phyloP scores from a whole-genome alignment of 2,113 vertebrate species.

The Labeo rohita region DNA sequence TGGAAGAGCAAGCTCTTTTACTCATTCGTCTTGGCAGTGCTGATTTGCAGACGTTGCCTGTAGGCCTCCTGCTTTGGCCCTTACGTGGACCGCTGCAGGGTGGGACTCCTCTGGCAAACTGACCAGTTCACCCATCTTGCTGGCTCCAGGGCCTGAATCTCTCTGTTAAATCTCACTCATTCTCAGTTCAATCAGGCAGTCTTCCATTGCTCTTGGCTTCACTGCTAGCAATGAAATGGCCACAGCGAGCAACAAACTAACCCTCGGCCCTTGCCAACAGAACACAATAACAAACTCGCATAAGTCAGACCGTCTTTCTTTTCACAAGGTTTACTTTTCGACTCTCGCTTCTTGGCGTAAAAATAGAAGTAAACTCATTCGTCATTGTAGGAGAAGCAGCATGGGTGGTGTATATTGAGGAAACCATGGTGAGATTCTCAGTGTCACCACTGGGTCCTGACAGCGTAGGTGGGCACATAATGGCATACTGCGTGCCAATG shows the following conservation, averaged over 20 bases:
- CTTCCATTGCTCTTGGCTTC: conserved; percentile 50
- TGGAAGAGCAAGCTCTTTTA: background rate
- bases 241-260: conserved; percentile 54
- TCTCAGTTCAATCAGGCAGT: conserved; percentile 42
- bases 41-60: conserved; percentile 64
- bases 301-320: conserved; percentile 44
- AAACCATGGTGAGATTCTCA: conserved; percentile 24
- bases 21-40: conserved; percentile 64
- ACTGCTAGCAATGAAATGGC: conserved; percentile 58
- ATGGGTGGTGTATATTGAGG: conserved; percentile 33
- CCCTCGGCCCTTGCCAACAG: conserved; percentile 48
- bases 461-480: conserved; percentile 20
- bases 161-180: conserved; percentile 42
- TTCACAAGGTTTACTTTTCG: conserved; percentile 23
- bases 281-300: conserved; percentile 45
- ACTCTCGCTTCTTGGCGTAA: conserved; percentile 40
- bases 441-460: conserved; percentile 33
- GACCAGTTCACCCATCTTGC: conserved; percentile 65
- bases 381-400: background rate
- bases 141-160: conserved; percentile 59
- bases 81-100: conserved; percentile 47
- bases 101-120: conserved; percentile 68
- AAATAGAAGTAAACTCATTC: conserved; percentile 30
- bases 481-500: conserved; percentile 32
- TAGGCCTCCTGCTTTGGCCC: conserved; percentile 69